Evolutionary conservation across 2,113 vertebrate species (phyloP).

Genomic region (Smithornis capensis): DNA sequence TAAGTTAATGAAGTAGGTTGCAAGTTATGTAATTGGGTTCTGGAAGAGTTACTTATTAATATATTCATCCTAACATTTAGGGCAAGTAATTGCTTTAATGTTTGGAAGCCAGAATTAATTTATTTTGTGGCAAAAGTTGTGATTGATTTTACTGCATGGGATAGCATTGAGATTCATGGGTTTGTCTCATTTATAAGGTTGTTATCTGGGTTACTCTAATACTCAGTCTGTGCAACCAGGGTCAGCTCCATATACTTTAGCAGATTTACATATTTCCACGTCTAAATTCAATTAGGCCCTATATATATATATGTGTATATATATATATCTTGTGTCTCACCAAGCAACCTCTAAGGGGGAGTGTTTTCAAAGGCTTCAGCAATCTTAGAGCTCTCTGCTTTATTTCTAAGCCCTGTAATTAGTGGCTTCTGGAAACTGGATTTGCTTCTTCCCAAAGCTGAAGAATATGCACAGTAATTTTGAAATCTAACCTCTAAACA

Average conservation of each 20-base stretch:
- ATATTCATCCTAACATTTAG: background rate
- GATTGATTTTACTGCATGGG: background rate
- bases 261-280: background rate
- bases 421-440: constrained; percentile 46
- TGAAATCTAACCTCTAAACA: constrained; percentile 16
- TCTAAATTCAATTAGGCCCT: background rate
- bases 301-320: background rate
- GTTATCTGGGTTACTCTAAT: background rate
- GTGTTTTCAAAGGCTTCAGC: constrained; percentile 1
- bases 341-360: background rate
- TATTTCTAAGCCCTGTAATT: constrained; percentile 43
- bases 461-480: background rate
- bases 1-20: background rate
- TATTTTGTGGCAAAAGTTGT: background rate
- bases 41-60: background rate
- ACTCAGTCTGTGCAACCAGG: background rate
- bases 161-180: background rate
- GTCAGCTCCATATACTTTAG: background rate
- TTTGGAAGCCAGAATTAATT: background rate
- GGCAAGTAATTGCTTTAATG: background rate
- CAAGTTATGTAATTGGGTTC: background rate
- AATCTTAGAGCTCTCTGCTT: background rate
- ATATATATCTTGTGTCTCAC: background rate
- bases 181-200: background rate
- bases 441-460: constrained; percentile 21